phyloP scores from a whole-genome alignment of 2,113 vertebrate species.

The Aptenodytes forsteri region DNA sequence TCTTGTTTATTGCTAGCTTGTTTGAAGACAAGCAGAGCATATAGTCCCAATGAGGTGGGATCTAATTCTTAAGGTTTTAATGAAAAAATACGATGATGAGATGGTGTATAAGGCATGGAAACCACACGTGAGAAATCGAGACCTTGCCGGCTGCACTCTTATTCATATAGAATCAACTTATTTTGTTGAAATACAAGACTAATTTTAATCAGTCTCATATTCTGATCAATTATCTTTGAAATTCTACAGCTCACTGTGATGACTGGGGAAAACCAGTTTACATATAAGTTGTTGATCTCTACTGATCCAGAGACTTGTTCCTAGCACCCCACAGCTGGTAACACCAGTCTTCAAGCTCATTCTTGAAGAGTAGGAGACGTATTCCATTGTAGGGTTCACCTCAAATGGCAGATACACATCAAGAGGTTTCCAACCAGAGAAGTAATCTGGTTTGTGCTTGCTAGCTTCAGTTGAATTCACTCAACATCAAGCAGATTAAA shows the following conservation, averaged over 20 bases:
- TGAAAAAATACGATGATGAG: background rate
- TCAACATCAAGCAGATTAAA: background rate
- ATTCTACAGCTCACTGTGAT: background rate
- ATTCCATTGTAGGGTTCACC: background rate
- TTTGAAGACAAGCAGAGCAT: background rate
- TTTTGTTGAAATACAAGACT: background rate
- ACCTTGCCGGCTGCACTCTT: background rate
- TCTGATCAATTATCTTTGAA: background rate
- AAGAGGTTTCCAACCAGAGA: background rate
- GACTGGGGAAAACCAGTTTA: background rate
- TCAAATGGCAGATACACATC: background rate
- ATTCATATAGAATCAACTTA: background rate
- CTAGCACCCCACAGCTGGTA: background rate
- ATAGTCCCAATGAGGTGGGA: background rate
- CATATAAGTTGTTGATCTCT: background rate
- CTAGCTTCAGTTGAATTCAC: background rate
- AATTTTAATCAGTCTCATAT: background rate
- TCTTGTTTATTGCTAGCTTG: background rate
- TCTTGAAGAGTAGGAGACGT: background rate
- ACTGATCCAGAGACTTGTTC: background rate
- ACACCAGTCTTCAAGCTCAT: background rate
- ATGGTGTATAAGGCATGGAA: background rate
- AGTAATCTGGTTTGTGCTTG: background rate
- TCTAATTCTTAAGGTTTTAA: background rate
- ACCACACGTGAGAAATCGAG: background rate